A percentile compares a stretch with the other conserved stretches of the same genome.
Conservation (phyloP, 2,113 vertebrate species). For the Dipodomys merriami region DNA sequence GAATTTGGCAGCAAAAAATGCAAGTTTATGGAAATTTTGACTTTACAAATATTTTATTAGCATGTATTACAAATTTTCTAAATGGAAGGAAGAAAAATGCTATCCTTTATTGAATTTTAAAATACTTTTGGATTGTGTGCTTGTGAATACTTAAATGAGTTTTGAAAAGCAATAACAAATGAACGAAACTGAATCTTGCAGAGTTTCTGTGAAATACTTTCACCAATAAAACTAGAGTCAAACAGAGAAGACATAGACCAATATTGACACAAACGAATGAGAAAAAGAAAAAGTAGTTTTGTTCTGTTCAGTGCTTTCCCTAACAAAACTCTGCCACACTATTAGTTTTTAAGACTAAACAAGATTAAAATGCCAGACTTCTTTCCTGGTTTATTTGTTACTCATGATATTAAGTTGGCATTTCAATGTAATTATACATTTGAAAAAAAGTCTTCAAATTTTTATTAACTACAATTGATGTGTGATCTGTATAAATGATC, state of each 20-base stretch:
- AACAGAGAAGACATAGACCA: conserved; percentile 25
- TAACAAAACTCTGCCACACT: conserved; percentile 9
- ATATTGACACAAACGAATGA: conserved; percentile 67
- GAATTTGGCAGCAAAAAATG: not conserved
- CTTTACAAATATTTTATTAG: conserved; percentile 23
- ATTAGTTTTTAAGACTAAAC: conserved; percentile 1
- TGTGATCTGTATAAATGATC: not conserved
- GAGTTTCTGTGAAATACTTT: conserved; percentile 57
- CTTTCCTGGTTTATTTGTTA: conserved; percentile 36
- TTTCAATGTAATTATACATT: conserved; percentile 48
- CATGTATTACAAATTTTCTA: not conserved
- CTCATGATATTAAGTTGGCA: not conserved
- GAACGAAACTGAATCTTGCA: conserved; percentile 44
- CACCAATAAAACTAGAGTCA: conserved; percentile 55
- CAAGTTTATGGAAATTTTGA: not conserved
- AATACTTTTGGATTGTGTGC: not conserved
- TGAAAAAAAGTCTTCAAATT: conserved; percentile 10
- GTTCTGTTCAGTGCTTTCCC: not conserved
- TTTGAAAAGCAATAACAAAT: conserved; percentile 54
- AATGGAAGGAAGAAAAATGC: not conserved
- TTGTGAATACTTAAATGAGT: conserved; percentile 28
- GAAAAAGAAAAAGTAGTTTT: conserved; percentile 54
- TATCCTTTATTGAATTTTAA: conserved; percentile 25
- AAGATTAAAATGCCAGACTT: conserved; percentile 44
- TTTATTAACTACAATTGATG: not conserved